phyloP scores from a whole-genome alignment of 2,113 vertebrate genomes.

The Gallinago jamesoni region DNA sequence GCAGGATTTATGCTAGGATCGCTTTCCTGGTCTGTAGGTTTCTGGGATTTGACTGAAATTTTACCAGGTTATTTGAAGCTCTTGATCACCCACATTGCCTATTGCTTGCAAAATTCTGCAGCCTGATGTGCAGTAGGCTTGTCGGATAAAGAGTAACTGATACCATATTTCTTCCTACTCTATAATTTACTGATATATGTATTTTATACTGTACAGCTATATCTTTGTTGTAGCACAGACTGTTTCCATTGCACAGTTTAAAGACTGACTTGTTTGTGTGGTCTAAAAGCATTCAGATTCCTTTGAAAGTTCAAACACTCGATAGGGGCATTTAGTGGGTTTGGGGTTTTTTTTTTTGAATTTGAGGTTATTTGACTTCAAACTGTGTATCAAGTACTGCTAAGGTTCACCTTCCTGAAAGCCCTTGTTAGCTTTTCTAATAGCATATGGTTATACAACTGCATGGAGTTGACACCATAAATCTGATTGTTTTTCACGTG shows the following conservation, averaged over 20 bases:
- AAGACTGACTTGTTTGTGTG: neutral
- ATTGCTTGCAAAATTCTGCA: neutral
- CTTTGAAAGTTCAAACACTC: neutral
- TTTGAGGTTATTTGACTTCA: neutral
- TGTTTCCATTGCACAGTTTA: neutral
- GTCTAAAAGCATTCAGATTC: neutral
- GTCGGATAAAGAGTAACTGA: neutral
- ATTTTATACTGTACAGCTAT: neutral
- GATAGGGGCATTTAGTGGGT: neutral
- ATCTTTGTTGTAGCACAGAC: neutral
- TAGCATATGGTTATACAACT: neutral
- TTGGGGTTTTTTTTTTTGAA: neutral
- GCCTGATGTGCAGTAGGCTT: neutral
- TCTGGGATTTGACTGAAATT: neutral
- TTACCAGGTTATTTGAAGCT: neutral
- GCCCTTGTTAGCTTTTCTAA: neutral
- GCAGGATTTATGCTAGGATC: neutral
- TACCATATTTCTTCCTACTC: neutral
- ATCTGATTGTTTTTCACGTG: neutral
- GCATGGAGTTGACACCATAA: neutral
- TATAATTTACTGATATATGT: neutral
- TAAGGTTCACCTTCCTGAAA: neutral
- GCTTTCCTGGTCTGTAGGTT: neutral
- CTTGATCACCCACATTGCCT: neutral
- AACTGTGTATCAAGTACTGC: neutral